These are phyloP conservation scores for Crepidodera aurea DNA, from an alignment of 2,888 invertebrate genomes.

Conservation along the genomic window DNA sequence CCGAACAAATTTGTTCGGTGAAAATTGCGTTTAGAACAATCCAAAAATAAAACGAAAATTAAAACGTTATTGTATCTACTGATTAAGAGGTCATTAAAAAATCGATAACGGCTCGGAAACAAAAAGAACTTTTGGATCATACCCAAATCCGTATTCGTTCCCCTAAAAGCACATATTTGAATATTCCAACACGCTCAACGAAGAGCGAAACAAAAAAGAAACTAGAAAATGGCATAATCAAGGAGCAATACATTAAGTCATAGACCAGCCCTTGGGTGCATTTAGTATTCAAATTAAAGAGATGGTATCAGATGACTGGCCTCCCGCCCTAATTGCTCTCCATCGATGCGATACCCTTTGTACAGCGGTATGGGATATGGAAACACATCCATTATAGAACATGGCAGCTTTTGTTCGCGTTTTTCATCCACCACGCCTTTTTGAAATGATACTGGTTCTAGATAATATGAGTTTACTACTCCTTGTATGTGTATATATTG, in stretches of 20 bases:
- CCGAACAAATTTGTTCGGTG: too few species aligned
- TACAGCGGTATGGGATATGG: slow-evolving; percentile 55
- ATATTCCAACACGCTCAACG: slow-evolving; percentile 28
- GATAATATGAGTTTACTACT: slow-evolving; percentile 45
- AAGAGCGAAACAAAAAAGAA: slow-evolving; percentile 16
- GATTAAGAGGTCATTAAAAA: not conserved
- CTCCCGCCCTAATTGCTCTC: slow-evolving; percentile 60
- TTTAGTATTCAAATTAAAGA: slow-evolving; percentile 57
- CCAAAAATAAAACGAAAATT: not conserved
- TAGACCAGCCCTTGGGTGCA: slow-evolving; percentile 49
- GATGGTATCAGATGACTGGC: slow-evolving; percentile 59
- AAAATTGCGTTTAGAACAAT: too few species aligned
- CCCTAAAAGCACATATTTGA: slow-evolving; percentile 22
- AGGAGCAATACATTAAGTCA: slow-evolving; percentile 44
- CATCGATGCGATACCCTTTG: slow-evolving; percentile 59
- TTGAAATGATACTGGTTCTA: slow-evolving; percentile 54
- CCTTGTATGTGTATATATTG: not conserved
- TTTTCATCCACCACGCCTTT: slow-evolving; percentile 54
- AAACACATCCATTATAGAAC: slow-evolving; percentile 59
- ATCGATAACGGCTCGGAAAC: not conserved
- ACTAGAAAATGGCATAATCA: slow-evolving; percentile 38
- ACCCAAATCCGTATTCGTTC: not conserved
- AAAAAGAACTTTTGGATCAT: not conserved
- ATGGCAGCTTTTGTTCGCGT: slow-evolving; percentile 58
- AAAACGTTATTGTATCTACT: not conserved